Evolutionary conservation across 2,113 vertebrate genomes (phyloP), one percentile per base, ranked within the genome.

Genomic region (Cisticola juncidis): DNA sequence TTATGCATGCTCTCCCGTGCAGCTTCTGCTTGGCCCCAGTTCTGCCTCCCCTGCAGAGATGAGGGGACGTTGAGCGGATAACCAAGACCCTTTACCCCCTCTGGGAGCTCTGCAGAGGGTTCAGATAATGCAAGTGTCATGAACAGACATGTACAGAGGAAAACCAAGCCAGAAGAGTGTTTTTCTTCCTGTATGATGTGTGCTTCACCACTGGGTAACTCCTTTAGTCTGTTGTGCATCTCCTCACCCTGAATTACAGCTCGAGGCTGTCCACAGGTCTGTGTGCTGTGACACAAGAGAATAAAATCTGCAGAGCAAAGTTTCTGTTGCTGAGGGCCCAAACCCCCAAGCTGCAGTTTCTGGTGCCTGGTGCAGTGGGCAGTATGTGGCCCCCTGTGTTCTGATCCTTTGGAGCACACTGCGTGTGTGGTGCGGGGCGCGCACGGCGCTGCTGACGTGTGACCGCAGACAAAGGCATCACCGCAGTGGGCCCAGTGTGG

Each of bases 381-480:
- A 48, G 5, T 16, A 1, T 31, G 26, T 18, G 79, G 38, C 21
- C 17, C 26, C 10, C 44, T 71, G 5, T 28, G 1, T 35, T 20
- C 7, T 20, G 26, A 7, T 36, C 12, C 24, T 9, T 1, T 3
- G 44, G 36, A 77, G 40, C 25, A 23, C 35, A 3, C 7, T 9
- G 29, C 17, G 15, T 24, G 44, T 0, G 0, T 16, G 35, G 19
- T 81, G 35, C 60, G 9, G 38, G 38, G 7, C 1, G 0, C 14
- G 7, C 35, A 0, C 47, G 1, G 12, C 62, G 58, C 50, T 89
- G 19, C n/a, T 70, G 4, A 3, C 0, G 1, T 18, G 22, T 50
- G 54, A 58, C 19, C 42, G 4, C 14, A 9, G 53, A 16, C n/a
- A 26, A 16, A 21, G 23, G 14, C 3, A 0, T 35, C 7, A 0